phyloP scores from a whole-genome alignment of 1,140 invertebrate genomes.

The Hypothenemus hampei region DNA sequence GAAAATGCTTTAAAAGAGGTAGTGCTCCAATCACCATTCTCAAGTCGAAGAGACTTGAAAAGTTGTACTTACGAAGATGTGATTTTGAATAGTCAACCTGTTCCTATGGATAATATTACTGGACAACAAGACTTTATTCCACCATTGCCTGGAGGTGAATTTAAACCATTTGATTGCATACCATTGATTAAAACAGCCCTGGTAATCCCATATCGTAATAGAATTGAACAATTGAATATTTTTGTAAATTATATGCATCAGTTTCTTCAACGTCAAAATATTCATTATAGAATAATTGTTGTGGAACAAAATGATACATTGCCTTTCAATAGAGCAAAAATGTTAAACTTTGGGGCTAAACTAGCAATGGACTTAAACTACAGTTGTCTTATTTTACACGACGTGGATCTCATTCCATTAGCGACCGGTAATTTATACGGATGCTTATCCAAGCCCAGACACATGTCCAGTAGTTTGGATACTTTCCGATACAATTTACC shows the following conservation, averaged over 20 bases:
- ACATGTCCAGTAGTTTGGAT: slow-evolving; percentile 90
- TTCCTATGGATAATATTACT: slow-evolving; percentile 27
- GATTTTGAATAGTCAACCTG: slow-evolving; percentile 31
- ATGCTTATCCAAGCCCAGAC: slow-evolving; percentile 79
- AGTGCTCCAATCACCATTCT: slow-evolving; percentile 9
- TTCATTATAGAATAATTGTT: slow-evolving; percentile 79
- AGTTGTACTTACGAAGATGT: slow-evolving; percentile 35
- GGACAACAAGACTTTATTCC: slow-evolving; percentile 1
- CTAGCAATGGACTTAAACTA: slow-evolving; percentile 68
- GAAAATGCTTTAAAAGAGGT: slow-evolving; percentile 31
- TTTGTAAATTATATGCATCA: slow-evolving; percentile 88
- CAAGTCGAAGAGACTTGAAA: slow-evolving; percentile 24
- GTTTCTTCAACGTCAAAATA: slow-evolving; percentile 79
- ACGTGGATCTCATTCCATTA: slow-evolving; percentile 90
- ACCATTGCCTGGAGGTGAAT: slow-evolving; percentile 59
- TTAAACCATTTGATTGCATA: slow-evolving; percentile 66
- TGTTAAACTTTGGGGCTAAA: slow-evolving; percentile 88
- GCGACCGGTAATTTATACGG: slow-evolving; percentile 87
- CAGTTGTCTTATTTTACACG: slow-evolving; percentile 91
- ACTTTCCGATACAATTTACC: slow-evolving; percentile 79
- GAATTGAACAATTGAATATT: slow-evolving; percentile 69
- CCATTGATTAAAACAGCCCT: slow-evolving; percentile 76
- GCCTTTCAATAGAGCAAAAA: slow-evolving; percentile 88
- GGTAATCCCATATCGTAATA: slow-evolving; percentile 83
- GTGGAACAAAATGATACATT: slow-evolving; percentile 76